Evolutionary conservation across 53 echinoderm and acorn worm genomes (phyloP).

Genomic region (Temnopleurus reevesii): DNA sequence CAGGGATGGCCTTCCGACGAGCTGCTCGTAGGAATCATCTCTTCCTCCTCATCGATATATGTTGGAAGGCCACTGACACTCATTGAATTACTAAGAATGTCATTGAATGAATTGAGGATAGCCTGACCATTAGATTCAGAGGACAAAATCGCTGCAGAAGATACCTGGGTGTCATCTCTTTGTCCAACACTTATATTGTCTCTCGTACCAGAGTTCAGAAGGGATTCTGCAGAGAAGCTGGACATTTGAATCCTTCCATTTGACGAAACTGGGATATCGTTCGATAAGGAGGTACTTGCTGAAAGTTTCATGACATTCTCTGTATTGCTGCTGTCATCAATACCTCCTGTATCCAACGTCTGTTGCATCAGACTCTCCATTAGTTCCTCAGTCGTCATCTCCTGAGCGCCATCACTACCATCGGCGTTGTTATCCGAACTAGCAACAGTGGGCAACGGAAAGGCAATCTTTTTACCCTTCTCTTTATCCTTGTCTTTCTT

Average conservation of each 20-base stretch:
- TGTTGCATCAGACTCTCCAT: constrained; percentile 35
- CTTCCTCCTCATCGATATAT: constrained; percentile 79
- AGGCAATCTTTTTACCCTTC: constrained; percentile 36
- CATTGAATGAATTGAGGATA: constrained; percentile 38
- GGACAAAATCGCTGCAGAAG: background rate
- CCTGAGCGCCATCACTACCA: background rate
- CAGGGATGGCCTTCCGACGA: background rate
- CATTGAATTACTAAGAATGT: constrained; percentile 96
- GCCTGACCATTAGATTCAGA: constrained; percentile 35
- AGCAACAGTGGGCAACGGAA: background rate
- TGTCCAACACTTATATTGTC: constrained; percentile 3
- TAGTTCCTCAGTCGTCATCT: constrained; percentile 18
- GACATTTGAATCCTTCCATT: background rate
- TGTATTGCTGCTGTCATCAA: background rate
- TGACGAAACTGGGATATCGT: constrained; percentile 8
- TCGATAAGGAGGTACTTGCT: background rate
- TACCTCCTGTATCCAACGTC: background rate
- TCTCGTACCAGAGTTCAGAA: constrained; percentile 49
- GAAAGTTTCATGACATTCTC: background rate
- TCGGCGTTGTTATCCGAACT: constrained; percentile 44
- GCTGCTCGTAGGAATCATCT: constrained; percentile 3
- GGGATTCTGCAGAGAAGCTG: constrained; percentile 72
- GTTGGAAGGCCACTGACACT: constrained; percentile 95
- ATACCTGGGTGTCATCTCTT: background rate
- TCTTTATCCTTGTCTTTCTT: constrained; percentile 70